A percentile compares a stretch with the other conserved stretches of the same genome.
Evolutionary conservation across 2,797 vertebrate genomes (phyloP).

Genomic region (Lycodopsis pacificus): DNA sequence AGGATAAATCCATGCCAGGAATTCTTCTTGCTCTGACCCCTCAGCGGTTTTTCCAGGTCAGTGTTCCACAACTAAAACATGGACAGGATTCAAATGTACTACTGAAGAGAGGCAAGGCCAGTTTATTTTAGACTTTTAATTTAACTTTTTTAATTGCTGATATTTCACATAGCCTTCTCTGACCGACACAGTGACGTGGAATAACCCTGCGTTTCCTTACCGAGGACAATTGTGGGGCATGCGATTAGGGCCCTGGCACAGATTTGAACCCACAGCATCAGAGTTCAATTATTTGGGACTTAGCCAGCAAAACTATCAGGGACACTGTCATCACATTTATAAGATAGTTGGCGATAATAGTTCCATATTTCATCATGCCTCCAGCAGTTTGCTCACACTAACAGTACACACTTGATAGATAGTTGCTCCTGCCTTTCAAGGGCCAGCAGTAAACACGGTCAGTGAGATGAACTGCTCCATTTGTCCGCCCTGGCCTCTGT

Average conservation of each 20-base stretch:
- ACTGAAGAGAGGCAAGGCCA: background rate
- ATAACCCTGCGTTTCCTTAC: constrained; percentile 9
- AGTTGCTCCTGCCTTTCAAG: background rate
- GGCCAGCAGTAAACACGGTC: constrained; percentile 10
- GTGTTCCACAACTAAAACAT: constrained; percentile 32
- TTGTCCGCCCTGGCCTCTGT: constrained; percentile 13
- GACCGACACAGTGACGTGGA: background rate
- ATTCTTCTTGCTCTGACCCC: constrained; percentile 30
- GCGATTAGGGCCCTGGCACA: background rate
- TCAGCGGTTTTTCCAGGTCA: constrained; percentile 61
- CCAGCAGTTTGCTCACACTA: background rate
- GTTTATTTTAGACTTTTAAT: background rate
- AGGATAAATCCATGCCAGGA: constrained; percentile 31
- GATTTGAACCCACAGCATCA: background rate
- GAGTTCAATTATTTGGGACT: background rate
- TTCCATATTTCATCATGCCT: background rate
- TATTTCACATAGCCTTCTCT: background rate
- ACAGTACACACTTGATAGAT: constrained; percentile 20
- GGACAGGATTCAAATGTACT: constrained; percentile 9
- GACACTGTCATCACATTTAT: background rate
- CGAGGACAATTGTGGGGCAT: background rate
- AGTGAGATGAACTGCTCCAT: constrained; percentile 1
- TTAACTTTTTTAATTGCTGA: background rate
- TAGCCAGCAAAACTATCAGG: background rate
- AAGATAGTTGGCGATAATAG: constrained; percentile 10